Evolutionary conservation across 2,797 vertebrate genomes (phyloP).

Genomic region (Onychomys torridus): DNA sequence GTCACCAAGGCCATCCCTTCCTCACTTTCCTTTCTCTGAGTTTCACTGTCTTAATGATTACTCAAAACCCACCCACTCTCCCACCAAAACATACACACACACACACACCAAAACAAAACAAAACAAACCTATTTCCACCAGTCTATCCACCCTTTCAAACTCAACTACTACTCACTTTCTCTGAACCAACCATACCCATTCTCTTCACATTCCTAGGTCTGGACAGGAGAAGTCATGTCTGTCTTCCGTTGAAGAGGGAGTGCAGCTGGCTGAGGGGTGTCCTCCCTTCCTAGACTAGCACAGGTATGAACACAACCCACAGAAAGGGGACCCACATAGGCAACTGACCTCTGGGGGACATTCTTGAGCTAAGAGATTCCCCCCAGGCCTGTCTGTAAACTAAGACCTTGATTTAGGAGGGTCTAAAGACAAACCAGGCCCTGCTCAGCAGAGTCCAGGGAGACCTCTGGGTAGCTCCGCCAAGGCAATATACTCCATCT

Average conservation of each 20-base stretch:
- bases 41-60: neutral
- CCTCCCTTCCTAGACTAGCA: neutral
- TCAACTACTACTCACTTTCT: slow-evolving; percentile 1
- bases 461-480: neutral
- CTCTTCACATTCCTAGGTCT: neutral
- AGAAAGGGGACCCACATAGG: neutral
- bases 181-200: neutral
- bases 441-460: neutral
- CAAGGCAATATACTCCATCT: neutral
- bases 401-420: neutral
- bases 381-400: neutral
- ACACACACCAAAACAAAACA: too few species aligned
- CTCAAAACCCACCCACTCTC: too few species aligned
- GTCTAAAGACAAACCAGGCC: neutral
- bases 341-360: neutral
- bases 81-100: neutral
- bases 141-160: neutral
- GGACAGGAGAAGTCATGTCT: neutral
- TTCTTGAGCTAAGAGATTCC: neutral
- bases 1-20: neutral
- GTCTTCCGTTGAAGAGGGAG: neutral
- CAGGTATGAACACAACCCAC: neutral
- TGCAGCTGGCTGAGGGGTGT: neutral
- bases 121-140: neutral
- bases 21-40: neutral